Conservation (phyloP, 2,113 vertebrate genomes). For the Mesitornis unicolor region DNA sequence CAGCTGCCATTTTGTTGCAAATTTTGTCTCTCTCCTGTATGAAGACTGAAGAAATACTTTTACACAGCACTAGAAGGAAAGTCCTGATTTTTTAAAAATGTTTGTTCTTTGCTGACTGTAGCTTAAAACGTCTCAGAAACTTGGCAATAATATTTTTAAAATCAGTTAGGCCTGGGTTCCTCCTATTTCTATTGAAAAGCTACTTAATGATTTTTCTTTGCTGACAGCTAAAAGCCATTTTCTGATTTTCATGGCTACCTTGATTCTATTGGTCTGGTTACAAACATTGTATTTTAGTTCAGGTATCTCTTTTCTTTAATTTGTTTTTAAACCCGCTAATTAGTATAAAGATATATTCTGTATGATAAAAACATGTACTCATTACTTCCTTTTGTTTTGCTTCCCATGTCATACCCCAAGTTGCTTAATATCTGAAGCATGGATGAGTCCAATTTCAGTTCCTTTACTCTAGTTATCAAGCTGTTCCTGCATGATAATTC, state of each 20-base stretch:
- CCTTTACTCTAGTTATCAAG: neutral
- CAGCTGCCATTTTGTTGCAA: neutral
- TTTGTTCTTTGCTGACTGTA: neutral
- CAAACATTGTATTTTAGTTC: neutral
- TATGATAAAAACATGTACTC: neutral
- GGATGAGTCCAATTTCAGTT: neutral
- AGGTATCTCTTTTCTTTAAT: neutral
- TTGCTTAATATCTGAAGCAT: neutral
- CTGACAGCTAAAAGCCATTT: neutral
- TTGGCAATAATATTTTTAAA: neutral
- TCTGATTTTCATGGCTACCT: neutral
- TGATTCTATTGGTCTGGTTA: neutral
- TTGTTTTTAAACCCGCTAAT: neutral
- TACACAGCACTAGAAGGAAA: neutral
- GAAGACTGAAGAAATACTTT: neutral
- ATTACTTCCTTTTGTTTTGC: neutral
- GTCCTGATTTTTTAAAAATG: accelerated
- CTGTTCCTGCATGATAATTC: neutral
- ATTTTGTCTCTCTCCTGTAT: neutral
- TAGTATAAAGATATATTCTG: neutral
- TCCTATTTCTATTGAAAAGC: neutral
- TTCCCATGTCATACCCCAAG: neutral
- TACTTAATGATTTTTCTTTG: neutral
- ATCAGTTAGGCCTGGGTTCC: neutral
- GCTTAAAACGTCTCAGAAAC: neutral